Evolutionary conservation across 2,113 vertebrate genomes (phyloP), one percentile per base, ranked within the genome.

Genomic region (Physeter macrocephalus): DNA sequence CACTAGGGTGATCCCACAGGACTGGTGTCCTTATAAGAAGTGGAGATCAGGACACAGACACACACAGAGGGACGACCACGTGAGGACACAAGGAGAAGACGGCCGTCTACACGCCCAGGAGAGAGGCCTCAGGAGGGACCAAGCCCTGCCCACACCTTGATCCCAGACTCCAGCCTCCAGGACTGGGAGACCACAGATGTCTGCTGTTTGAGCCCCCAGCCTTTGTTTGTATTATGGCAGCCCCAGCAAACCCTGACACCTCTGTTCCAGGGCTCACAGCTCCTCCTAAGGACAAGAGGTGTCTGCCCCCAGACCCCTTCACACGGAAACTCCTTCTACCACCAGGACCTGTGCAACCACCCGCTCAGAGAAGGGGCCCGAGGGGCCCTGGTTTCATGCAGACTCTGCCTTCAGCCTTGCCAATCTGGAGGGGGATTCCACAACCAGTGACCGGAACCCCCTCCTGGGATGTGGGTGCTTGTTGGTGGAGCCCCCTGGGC

Each of bases 51-150:
- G 34, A 3, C 52, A 15, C 34, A 57, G 21, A 36, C n/a, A 39
- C 3, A 0, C 13, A 27, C 77, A 17, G 77, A 80, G 21, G 21
- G 77, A 57, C 1, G 21, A 9, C 34, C 34, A 0, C 0, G 1
- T 9, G 52, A 57, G 77, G 77, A 54, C 34, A 2, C 49, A 1
- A 11, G 20, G 49, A 25, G 20, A 4, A 57, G 34, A 36, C 0
- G 12, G 77, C 20, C 11, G 11, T 80, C 20, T 2, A 25, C 20
- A 54, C 3, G 1, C 12, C 34, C 1, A 23, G 49, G 11, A 23
- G 11, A 25, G 31, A 54, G 54, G 54, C 18, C 54, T 57, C 18
- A 0, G 54, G 54, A 57, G 20, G 54, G 0, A 20, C 9, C 14
- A 11, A 11, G 36, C 36, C 57, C 27, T 3, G 29, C 15, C 6